Conservation (phyloP, 2,888 invertebrate species). For the Campoletis raptor region DNA sequence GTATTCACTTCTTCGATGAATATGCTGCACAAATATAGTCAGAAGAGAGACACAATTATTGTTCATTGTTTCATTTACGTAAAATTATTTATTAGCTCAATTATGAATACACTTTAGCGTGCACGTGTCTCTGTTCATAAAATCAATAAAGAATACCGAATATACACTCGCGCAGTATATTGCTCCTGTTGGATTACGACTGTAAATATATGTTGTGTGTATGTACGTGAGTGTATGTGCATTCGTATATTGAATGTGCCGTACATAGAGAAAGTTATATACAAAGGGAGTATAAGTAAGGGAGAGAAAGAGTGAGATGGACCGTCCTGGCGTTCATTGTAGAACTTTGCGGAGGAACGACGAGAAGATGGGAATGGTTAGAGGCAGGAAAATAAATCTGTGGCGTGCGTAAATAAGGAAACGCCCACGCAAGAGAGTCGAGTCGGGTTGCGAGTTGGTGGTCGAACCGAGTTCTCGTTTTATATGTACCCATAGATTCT, state of each 20-base stretch:
- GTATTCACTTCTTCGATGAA: too few species aligned
- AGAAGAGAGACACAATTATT: background rate
- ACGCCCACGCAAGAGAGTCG: constrained; percentile 67
- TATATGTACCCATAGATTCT: constrained; percentile 13
- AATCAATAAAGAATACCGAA: constrained; percentile 24
- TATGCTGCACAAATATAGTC: too few species aligned
- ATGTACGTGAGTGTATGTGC: background rate
- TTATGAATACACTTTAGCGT: background rate
- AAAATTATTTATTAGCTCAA: background rate
- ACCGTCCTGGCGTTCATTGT: constrained; percentile 52
- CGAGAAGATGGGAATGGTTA: constrained; percentile 30
- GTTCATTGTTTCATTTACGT: too few species aligned
- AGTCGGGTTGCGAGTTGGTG: constrained; percentile 48
- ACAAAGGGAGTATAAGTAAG: constrained; percentile 23
- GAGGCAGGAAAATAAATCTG: constrained; percentile 69
- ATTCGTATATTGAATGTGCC: constrained; percentile 11
- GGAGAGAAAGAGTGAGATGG: constrained; percentile 42
- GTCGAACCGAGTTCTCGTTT: constrained; percentile 15
- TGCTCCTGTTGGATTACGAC: constrained; percentile 25
- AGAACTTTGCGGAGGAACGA: constrained; percentile 36
- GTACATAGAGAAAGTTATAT: constrained; percentile 28
- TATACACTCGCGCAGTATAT: constrained; percentile 21
- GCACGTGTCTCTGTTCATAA: background rate
- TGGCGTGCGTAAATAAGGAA: constrained; percentile 70
- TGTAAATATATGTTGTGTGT: background rate